Conservation (phyloP, 2,888 invertebrate species). For the Eumacrocentrus americanus region DNA sequence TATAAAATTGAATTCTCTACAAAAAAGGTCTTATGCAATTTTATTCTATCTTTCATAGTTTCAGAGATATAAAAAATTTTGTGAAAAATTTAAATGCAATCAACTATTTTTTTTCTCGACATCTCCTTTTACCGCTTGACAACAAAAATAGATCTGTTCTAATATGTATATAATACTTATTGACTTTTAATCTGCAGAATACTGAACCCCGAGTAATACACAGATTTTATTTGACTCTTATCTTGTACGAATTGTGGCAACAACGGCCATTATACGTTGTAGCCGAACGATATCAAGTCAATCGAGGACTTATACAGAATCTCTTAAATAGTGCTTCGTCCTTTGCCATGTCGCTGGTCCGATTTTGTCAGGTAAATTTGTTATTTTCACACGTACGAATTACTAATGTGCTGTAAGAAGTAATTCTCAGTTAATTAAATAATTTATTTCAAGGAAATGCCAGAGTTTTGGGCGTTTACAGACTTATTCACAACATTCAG, state of each 20-base stretch:
- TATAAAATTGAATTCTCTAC: too few species aligned
- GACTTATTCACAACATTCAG: constrained; percentile 78
- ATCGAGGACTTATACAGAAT: constrained; percentile 82
- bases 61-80: too few species aligned
- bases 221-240: constrained; percentile 85
- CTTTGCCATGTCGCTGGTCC: constrained; percentile 77
- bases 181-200: constrained; percentile 61
- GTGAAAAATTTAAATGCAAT: too few species aligned
- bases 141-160: constrained; percentile 11
- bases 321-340: constrained; percentile 74
- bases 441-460: constrained; percentile 65
- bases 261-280: constrained; percentile 71
- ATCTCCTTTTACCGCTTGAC: too few species aligned
- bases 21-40: too few species aligned
- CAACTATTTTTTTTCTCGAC: too few species aligned
- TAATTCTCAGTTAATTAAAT: background rate
- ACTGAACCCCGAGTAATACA: constrained; percentile 69
- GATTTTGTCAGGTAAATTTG: constrained; percentile 72
- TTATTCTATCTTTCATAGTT: too few species aligned
- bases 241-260: constrained; percentile 81
- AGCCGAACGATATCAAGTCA: constrained; percentile 73
- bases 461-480: constrained; percentile 82
- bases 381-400: too few species aligned
- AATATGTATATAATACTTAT: too few species aligned
- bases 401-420: too few species aligned